Evolutionary conservation across 2,797 vertebrate species (phyloP), one percentile per base, ranked within the genome.

Genomic region (Chelonia mydas): DNA sequence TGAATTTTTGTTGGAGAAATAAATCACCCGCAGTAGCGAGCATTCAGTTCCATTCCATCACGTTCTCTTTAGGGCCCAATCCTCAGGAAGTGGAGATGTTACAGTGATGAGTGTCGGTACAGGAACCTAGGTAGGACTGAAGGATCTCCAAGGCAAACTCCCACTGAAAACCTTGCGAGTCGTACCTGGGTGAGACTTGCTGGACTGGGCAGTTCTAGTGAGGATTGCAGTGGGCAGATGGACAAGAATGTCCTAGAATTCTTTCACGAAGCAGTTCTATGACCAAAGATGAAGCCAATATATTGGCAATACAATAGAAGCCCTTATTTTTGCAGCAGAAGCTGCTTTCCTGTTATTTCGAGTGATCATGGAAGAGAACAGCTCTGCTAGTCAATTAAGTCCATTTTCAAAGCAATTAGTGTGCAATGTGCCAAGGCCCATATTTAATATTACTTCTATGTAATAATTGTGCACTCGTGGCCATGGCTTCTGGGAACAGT

Each of bases 241-340:
- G 65, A 45, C 65, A 47, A 25, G 17, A 1, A 37, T 17, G 41
- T 16, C 13, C 13, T 11, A 27, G 45, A 31, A 47, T 84, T 45
- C 92, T 91, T 37, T 83, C 88, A 76, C 68, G 80, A 76, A 28
- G 82, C 6, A 28, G 79, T 78, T 90, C 83, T 84, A 5, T 2
- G 50, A 78, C 37, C 74, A 7, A 0, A 13, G 1, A 49, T 8
- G 81, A 84, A 76, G 41, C 72, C 41, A 6, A 45, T 11, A 25
- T 27, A 45, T 27, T 31, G 74, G 45, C 41, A 77, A 25, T 13
- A 47, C 7, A 72, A 83, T 91, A 90, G 94, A 95, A 96, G 41
- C n/a, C 1, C 90, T 77, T 94, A 33, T 94, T 96, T 96, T 83
- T 57, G 81, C 90, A 96, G 91, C 91, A 54, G 90, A 84, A 87